phyloP scores from a whole-genome alignment of 2,888 invertebrate species.

The Heliconius hortense region DNA sequence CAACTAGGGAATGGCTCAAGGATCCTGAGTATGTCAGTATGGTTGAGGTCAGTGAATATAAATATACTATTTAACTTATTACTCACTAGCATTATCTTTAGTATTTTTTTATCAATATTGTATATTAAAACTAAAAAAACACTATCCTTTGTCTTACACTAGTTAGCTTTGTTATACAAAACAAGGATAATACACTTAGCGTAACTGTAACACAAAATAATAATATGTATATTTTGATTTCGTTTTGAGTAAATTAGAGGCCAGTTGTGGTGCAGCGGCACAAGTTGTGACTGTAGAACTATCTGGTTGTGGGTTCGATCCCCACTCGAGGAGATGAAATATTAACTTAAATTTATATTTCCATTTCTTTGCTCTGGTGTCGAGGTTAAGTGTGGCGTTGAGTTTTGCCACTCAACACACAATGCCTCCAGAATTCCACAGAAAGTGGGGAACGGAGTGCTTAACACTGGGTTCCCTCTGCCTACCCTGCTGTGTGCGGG shows the following conservation, averaged over 20 bases:
- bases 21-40: slow-evolving; percentile 88
- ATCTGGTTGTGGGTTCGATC: no score
- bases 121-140: not conserved
- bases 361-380: no score
- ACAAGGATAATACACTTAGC: not conserved
- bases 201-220: not conserved
- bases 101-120: not conserved
- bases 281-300: no score
- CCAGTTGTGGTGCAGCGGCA: no score
- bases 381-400: no score
- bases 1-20: slow-evolving; percentile 86
- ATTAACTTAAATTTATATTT: no score
- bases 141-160: not conserved
- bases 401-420: no score
- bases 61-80: not conserved
- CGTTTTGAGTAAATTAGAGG: not conserved
- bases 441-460: no score
- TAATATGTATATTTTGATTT: not conserved
- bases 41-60: slow-evolving; percentile 67
- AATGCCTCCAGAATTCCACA: no score
- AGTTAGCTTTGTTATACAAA: not conserved
- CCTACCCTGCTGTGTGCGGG: no score
- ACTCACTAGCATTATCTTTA: not conserved
- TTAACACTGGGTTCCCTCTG: no score
- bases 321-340: no score